These are phyloP conservation scores for Lymantria monacha DNA, from an alignment of 2,888 invertebrate species.

Conservation along the genomic window DNA sequence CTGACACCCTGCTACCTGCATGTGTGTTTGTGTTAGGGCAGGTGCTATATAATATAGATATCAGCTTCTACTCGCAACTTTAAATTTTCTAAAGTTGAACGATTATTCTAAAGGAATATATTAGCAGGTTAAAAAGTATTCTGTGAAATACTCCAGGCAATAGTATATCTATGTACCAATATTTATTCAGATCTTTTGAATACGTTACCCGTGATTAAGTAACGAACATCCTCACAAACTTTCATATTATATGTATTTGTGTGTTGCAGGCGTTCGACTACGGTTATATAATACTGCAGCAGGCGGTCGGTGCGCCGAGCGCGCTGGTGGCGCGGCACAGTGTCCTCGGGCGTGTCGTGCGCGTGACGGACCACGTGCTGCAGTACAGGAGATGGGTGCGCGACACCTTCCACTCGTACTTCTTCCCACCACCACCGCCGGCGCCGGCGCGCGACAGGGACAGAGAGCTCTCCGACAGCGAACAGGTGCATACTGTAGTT, in stretches of 20 bases:
- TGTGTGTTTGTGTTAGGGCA: too few species aligned
- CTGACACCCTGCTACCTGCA: too few species aligned
- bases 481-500: constrained; percentile 44
- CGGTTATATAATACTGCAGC: constrained; percentile 93
- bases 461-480: constrained; percentile 36
- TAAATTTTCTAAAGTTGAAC: too few species aligned
- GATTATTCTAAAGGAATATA: too few species aligned
- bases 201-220: too few species aligned
- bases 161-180: too few species aligned
- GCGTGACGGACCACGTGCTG: constrained; percentile 95
- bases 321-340: constrained; percentile 66
- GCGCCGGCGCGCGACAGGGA: constrained; percentile 11
- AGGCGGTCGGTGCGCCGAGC: constrained; percentile 84
- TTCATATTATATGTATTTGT: background rate
- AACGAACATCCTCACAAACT: too few species aligned
- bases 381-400: constrained; percentile 81
- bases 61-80: too few species aligned
- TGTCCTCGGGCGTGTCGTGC: constrained; percentile 94
- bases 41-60: too few species aligned
- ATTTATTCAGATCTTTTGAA: too few species aligned
- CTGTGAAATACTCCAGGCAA: too few species aligned
- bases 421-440: constrained; percentile 55
- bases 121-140: too few species aligned
- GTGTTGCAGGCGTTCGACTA: constrained; percentile 94
- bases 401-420: constrained; percentile 70